Base-by-base conservation (phyloP, 2,888 invertebrate genomes). In the Allygus modestus region DNA sequence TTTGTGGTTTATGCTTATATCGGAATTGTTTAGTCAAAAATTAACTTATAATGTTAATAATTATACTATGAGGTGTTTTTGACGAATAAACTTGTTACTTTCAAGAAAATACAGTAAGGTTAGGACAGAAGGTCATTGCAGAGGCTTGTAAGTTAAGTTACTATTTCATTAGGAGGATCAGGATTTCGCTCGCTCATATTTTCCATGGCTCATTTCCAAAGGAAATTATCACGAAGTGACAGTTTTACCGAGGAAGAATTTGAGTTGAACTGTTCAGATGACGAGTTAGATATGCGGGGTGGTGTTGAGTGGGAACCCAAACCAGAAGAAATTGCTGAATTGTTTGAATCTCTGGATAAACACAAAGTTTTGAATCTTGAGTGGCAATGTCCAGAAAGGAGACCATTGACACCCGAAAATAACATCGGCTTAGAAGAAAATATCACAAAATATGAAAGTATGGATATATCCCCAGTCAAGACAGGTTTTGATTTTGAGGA, bases 401-500 rank as follows among this genome's bases (percentile, higher is more conserved):
- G 90, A 69, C 89, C 90, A 28, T 90, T 90, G 9, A 89, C 89
- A 7, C 89, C 90, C 4, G 90, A 87, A 20, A 87, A 87, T 20
- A 88, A 88, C 51, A 88, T 88, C 84, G 87, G 88, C 82, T 87
- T 4, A 17, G 87, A 12, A 46, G 71, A 85, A 82, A 51, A 86
- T 69, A 0, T 46, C 7, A 82, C 89, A 84, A 87, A 88, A 81
- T 87, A 87, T 23, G 85, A 85, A 81, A 84, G 83, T 77, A 86
- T 87, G 79, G 87, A 86, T 83, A 87, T 86, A 43, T 84, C 83
- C 51, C 65, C 85, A 83, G 89, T 89, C 84, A 89, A 89, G 82
- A 89, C 89, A 0, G 90, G 90, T 85, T 91, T 91, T 87, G 91
- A 91, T 86, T 91, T 91, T 87, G 89, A 89, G 85, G 90, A 90